Conservation (phyloP, 2,888 invertebrate genomes). For the Craniophora ligustri region DNA sequence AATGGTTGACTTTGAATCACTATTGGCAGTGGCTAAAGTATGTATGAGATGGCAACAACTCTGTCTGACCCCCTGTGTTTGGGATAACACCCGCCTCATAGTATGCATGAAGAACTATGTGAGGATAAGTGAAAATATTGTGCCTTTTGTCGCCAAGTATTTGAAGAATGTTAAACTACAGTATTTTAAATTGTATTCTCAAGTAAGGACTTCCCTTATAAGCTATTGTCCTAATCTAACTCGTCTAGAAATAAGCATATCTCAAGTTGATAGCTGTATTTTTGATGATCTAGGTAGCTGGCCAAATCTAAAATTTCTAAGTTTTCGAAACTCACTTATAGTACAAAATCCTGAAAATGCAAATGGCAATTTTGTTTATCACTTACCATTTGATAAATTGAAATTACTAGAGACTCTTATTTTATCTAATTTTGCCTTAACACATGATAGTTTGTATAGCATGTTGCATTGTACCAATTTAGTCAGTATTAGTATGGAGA, state of each 20-base stretch:
- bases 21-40: conserved; percentile 83
- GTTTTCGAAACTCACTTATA: conserved; percentile 86
- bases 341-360: conserved; percentile 81
- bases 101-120: conserved; percentile 88
- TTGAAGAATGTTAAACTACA: conserved; percentile 86
- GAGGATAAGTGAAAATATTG: conserved; percentile 84
- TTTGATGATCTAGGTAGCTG: conserved; percentile 85
- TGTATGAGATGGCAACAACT: conserved; percentile 85
- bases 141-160: conserved; percentile 86
- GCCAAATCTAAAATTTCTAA: conserved; percentile 85
- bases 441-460: conserved; percentile 81
- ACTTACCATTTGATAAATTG: conserved; percentile 84
- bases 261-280: conserved; percentile 86
- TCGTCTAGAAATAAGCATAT: conserved; percentile 87
- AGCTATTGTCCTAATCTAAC: conserved; percentile 86
- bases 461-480: conserved; percentile 84
- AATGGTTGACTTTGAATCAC: conserved; percentile 86
- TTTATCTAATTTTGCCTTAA: conserved; percentile 85
- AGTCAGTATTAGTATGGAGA: conserved; percentile 86
- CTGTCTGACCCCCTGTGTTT: conserved; percentile 83
- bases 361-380: conserved; percentile 85
- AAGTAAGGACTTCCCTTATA: conserved; percentile 83
- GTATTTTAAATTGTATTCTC: conserved; percentile 87
- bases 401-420: conserved; percentile 81
- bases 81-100: conserved; percentile 86